Percentiles rank a stretch among this genome's conserved stretches.
Evolutionary conservation across 2,113 vertebrate genomes (phyloP).

Genomic region (Brachyistius frenatus): DNA sequence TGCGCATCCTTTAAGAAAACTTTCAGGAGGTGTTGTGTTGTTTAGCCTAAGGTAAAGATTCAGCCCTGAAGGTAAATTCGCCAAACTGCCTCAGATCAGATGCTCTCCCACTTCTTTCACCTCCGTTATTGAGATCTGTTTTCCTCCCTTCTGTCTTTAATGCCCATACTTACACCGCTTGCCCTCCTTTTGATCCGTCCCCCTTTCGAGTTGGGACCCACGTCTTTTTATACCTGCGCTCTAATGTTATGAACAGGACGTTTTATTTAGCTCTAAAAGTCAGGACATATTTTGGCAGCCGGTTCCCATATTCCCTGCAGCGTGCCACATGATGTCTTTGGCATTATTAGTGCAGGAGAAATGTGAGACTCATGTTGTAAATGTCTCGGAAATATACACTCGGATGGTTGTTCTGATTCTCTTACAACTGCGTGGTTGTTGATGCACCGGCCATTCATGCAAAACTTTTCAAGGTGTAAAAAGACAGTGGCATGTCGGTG

Average conservation of each 20-base stretch:
- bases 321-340: constrained; percentile 63
- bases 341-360: constrained; percentile 72
- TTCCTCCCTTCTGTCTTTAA: constrained; percentile 51
- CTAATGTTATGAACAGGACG: constrained; percentile 74
- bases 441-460: constrained; percentile 39
- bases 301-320: constrained; percentile 30
- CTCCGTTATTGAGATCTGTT: constrained; percentile 32
- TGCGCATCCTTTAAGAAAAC: constrained; percentile 79
- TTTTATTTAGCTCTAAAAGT: constrained; percentile 80
- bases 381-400: constrained; percentile 76
- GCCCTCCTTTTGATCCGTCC: constrained; percentile 56
- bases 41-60: constrained; percentile 77
- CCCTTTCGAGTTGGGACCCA: constrained; percentile 38
- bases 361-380: constrained; percentile 75
- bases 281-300: constrained; percentile 65
- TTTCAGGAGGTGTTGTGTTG: constrained; percentile 78
- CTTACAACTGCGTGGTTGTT: constrained; percentile 40
- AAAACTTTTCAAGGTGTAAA: constrained; percentile 55
- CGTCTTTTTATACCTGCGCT: constrained; percentile 58
- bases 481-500: constrained; percentile 51
- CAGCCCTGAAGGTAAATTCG: constrained; percentile 70
- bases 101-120: constrained; percentile 49
- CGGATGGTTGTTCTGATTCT: constrained; percentile 50
- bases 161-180: constrained; percentile 48
- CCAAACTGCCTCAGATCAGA: constrained; percentile 62